Evolutionary conservation across 2,113 vertebrate genomes (phyloP), one percentile per base, ranked within the genome.

Genomic region (Anthoscopus minutus): DNA sequence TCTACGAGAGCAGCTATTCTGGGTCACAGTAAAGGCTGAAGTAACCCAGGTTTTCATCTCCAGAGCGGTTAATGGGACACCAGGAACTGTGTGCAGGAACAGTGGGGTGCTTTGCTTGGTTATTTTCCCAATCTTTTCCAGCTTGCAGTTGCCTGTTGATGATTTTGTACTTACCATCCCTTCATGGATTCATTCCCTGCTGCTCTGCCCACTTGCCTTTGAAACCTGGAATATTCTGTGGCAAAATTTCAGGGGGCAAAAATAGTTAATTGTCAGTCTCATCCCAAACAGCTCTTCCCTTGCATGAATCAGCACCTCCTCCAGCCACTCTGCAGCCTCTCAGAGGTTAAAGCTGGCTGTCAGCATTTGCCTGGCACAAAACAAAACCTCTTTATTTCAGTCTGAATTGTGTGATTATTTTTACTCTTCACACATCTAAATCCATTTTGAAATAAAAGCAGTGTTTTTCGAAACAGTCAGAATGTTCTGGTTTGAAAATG

Each of bases 381-480:
- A 81, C 84, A 96, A 92, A 87, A 28, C 86, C 86, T 87, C 77
- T 94, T 79, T 61, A 91, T 56, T 89, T 38, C 78, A 57, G 51
- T 47, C 24, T 67, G 66, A 89, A 57, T 72, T 25, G 53, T 28
- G 81, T 7, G 53, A 82, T 82, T 76, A 61, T 64, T 93, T 76
- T 74, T 60, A 44, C 65, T 72, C 82, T 65, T 91, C 42, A 37
- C 61, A 53, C 50, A 30, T 28, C 72, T 27, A 80, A 64, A 84
- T 28, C 50, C 50, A 47, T 86, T 92, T 33, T 23, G 45, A 73
- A 94, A 80, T 27, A 54, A 88, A 92, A 92, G 4, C 53, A 11
- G 57, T 57, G 57, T 0, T 31, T 73, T 79, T 16, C 25, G 13
- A 81, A 89, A 66, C 21, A 79, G 69, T 40, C 72, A 28, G 28